Evolutionary conservation across 2,797 vertebrate genomes (phyloP).

Genomic region (Aphelocoma californica): DNA sequence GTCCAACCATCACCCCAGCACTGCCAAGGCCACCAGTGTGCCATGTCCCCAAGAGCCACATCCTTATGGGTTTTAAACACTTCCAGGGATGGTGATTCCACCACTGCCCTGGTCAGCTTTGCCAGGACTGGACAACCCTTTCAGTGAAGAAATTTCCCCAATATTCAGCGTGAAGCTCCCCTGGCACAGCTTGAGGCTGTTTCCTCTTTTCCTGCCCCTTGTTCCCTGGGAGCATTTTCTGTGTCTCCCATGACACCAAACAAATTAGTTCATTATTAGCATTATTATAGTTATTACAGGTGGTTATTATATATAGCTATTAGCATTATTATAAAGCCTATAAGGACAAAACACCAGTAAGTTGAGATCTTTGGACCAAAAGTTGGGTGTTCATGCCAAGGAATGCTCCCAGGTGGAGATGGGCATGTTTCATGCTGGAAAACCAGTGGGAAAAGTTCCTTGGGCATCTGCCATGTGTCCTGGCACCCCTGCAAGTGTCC

Average conservation of each 20-base stretch:
- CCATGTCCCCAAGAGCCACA: not conserved
- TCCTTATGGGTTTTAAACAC: not conserved
- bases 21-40: not conserved
- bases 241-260: not conserved
- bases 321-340: not conserved
- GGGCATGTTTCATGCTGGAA: not conserved
- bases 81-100: accelerated
- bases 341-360: not conserved
- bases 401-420: not conserved
- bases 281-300: not conserved
- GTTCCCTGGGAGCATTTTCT: not conserved
- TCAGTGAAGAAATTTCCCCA: not conserved
- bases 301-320: no score
- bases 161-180: not conserved
- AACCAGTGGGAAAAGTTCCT: not conserved
- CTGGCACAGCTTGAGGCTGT: accelerated
- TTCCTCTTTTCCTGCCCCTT: not conserved
- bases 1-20: not conserved
- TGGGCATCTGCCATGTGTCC: not conserved
- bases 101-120: not conserved
- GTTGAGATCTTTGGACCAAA: not conserved
- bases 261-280: not conserved
- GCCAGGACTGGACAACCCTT: not conserved
- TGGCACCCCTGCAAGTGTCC: not conserved
- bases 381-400: not conserved